These are phyloP conservation scores for Drosophila biarmipes DNA, from an alignment of 1,140 invertebrate genomes.

Conservation along the genomic window DNA sequence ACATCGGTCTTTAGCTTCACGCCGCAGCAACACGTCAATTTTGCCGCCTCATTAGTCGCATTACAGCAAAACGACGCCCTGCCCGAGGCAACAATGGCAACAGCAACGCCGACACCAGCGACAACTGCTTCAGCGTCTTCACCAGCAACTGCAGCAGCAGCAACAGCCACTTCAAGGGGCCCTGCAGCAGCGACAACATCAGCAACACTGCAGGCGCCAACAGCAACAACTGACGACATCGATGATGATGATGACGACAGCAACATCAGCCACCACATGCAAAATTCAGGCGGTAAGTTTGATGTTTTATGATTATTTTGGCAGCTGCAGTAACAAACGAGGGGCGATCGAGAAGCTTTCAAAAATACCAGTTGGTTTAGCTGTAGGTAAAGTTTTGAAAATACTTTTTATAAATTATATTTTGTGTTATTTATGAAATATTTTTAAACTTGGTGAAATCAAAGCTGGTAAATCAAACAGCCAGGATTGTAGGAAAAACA, in stretches of 20 bases:
- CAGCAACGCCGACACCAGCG: constrained; percentile 24
- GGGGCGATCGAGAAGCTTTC: constrained; percentile 16
- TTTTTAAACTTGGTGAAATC: no score
- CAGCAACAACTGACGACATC: constrained; percentile 40
- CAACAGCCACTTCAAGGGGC: no score
- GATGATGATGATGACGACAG: constrained; percentile 28
- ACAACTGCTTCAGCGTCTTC: constrained; percentile 30
- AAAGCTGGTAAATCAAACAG: no score
- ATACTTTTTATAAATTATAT: no score
- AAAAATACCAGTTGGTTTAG: no score
- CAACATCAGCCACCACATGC: constrained; percentile 65
- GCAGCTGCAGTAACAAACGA: constrained; percentile 32
- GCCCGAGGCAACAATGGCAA: constrained; percentile 55
- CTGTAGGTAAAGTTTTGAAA: no score
- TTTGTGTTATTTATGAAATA: no score
- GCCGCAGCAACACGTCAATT: constrained; percentile 78
- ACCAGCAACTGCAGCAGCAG: constrained; percentile 21
- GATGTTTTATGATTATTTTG: constrained; percentile 56
- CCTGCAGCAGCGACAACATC: constrained; percentile 30
- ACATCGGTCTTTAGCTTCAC: constrained; percentile 68
- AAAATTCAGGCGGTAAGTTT: constrained; percentile 76
- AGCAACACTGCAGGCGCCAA: constrained; percentile 57
- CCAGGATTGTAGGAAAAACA: no score
- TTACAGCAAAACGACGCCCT: constrained; percentile 77
- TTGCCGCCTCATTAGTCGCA: constrained; percentile 80